Conservation (phyloP, 2,888 invertebrate species). For the Machimus rusticus region DNA sequence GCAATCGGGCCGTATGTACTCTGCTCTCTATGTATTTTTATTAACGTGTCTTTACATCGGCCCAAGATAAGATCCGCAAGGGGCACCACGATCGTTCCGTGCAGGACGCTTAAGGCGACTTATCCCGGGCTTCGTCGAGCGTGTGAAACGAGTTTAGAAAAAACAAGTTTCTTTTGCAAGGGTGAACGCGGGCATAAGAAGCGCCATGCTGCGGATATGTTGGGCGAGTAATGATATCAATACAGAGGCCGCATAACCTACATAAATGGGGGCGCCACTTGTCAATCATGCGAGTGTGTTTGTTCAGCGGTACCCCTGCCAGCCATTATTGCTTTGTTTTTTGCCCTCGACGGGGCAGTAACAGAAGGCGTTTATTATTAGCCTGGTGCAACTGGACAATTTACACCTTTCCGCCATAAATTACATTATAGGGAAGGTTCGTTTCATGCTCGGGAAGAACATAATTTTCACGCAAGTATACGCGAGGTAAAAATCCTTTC, state of each 20-base stretch:
- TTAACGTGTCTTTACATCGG: constrained; percentile 1
- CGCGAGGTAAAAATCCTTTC: neutral
- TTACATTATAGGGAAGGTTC: neutral
- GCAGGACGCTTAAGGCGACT: neutral
- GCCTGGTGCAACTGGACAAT: neutral
- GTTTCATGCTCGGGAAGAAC: neutral
- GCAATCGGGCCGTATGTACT: neutral
- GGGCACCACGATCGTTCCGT: neutral
- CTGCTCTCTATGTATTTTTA: neutral
- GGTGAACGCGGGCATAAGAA: neutral
- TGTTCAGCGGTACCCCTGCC: neutral
- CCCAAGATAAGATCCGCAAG: neutral
- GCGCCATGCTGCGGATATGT: neutral
- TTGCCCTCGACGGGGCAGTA: neutral
- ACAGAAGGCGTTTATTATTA: constrained; percentile 20
- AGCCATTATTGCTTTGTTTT: constrained; percentile 30
- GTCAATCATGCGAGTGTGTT: constrained; percentile 32
- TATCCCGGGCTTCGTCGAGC: neutral
- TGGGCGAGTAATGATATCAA: neutral
- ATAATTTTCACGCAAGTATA: constrained; percentile 24
- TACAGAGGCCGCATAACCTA: neutral
- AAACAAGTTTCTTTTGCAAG: constrained; percentile 7
- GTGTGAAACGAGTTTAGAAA: constrained; percentile 11
- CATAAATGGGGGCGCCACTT: constrained; percentile 30
- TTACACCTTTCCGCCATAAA: constrained; percentile 31